These are phyloP conservation scores for Sarcophaga peregrina DNA, from an alignment of 1,140 invertebrate species.

Conservation along the genomic window DNA sequence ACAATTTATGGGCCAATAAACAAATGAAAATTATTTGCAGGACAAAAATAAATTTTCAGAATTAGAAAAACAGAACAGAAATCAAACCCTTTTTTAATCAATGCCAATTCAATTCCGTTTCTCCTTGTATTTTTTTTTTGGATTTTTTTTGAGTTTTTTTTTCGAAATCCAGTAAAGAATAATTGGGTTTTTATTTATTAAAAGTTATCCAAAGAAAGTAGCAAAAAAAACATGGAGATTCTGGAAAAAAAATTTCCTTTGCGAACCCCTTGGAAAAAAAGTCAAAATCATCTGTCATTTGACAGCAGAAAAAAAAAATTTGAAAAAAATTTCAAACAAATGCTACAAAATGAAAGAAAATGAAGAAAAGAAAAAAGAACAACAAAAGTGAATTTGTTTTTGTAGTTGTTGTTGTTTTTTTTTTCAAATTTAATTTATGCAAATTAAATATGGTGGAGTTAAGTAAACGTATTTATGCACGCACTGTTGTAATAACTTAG, in stretches of 20 bases:
- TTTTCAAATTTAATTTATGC: conserved; percentile 36
- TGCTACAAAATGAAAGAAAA: not conserved
- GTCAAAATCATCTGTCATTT: conserved; percentile 33
- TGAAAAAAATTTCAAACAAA: conserved; percentile 1
- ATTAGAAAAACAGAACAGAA: not conserved
- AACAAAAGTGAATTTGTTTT: not conserved
- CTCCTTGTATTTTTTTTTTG: not conserved
- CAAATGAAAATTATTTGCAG: not conserved
- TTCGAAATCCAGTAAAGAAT: not conserved
- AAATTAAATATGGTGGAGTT: conserved; percentile 21
- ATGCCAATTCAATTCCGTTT: not conserved
- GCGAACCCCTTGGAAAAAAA: not conserved
- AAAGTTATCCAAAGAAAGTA: not conserved
- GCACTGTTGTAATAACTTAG: not conserved
- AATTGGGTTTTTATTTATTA: not conserved
- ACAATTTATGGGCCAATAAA: not conserved
- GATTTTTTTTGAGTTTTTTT: no score
- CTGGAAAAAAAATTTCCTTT: not conserved
- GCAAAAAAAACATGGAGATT: not conserved
- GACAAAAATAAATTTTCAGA: not conserved
- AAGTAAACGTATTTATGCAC: not conserved
- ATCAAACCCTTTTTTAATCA: not conserved
- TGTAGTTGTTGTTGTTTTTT: not conserved
- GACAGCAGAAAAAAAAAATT: not conserved
- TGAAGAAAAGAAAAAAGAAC: not conserved